Evolutionary conservation across 2,113 vertebrate genomes (phyloP).

Genomic region (Tachysurus vachellii): DNA sequence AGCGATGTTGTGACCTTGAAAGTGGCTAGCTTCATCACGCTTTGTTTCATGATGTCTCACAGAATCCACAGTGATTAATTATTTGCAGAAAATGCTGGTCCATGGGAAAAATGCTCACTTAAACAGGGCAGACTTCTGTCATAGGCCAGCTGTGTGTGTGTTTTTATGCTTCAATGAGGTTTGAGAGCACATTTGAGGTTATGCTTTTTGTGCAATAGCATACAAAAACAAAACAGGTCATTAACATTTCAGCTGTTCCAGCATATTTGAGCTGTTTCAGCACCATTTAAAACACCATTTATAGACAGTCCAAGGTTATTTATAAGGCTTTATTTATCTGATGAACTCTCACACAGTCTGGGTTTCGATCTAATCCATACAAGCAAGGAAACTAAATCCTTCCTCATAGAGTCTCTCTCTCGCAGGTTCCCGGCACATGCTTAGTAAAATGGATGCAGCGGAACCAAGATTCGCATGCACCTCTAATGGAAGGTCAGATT

Average conservation of each 20-base stretch:
- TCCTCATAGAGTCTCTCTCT: not conserved
- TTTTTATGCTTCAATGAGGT: not conserved
- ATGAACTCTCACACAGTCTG: slow-evolving; percentile 17
- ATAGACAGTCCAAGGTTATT: slow-evolving; percentile 7
- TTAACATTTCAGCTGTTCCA: not conserved
- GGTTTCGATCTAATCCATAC: slow-evolving; percentile 23
- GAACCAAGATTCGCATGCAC: not conserved
- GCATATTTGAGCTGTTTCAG: too few species aligned
- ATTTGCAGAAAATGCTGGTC: slow-evolving; percentile 18
- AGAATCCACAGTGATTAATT: slow-evolving; percentile 29
- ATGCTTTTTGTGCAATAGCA: not conserved
- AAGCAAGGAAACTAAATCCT: slow-evolving; percentile 23
- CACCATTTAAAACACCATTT: not conserved
- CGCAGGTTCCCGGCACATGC: not conserved
- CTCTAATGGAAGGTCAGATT: not conserved
- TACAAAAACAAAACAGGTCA: not conserved
- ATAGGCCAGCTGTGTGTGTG: slow-evolving; percentile 5
- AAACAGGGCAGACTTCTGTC: slow-evolving; percentile 10
- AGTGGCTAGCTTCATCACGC: not conserved
- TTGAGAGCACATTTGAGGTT: slow-evolving; percentile 4
- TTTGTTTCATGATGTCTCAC: slow-evolving; percentile 25
- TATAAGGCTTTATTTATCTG: not conserved
- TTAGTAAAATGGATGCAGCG: slow-evolving; percentile 11
- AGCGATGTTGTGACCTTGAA: slow-evolving; percentile 30
- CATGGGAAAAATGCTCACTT: slow-evolving; percentile 8